Conservation (phyloP, 1,140 invertebrate genomes). For the Babylonia areolata region DNA sequence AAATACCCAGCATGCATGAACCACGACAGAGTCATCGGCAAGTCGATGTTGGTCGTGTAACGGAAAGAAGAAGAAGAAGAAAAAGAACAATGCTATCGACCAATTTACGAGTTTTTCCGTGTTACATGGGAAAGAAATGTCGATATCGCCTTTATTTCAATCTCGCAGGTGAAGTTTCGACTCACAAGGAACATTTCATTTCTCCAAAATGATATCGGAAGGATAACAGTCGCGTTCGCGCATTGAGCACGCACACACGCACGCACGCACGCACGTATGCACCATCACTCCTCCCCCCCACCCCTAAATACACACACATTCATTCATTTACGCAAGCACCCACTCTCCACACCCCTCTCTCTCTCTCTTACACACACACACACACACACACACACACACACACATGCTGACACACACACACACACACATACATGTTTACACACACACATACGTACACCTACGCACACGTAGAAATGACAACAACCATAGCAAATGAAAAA, state of each 20-base stretch:
- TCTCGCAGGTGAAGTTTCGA: not conserved
- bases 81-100: not conserved
- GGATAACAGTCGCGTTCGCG: not conserved
- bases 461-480: not conserved
- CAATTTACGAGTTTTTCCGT: not conserved
- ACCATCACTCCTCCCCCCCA: not conserved
- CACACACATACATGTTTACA: not conserved
- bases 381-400: not conserved
- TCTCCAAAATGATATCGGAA: no score
- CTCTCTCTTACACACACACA: not conserved
- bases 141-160: no score
- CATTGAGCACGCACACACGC: not conserved
- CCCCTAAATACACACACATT: not conserved
- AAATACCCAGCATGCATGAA: no score
- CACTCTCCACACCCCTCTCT: no score
- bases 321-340: not conserved
- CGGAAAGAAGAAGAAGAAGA: not conserved
- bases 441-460: slow-evolving; percentile 3
- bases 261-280: not conserved
- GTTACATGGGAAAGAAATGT: not conserved
- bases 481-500: no score
- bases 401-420: not conserved
- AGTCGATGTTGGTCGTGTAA: no score
- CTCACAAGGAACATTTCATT: no score
- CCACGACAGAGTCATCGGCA: no score